Conservation (phyloP, 2,797 vertebrate species). For the Pipistrellus pipistrellus region DNA sequence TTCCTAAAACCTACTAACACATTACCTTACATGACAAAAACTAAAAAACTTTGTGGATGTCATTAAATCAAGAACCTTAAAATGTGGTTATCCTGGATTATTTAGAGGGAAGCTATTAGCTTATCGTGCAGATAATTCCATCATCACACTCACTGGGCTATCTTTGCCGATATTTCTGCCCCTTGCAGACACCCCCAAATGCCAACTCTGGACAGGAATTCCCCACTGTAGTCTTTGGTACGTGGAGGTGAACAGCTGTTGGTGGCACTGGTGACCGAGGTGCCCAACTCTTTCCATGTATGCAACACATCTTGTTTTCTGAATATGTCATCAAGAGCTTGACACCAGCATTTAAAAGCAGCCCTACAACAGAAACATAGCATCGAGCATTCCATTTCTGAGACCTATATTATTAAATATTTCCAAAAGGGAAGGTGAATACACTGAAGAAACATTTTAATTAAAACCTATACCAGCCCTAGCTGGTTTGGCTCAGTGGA, state of each 20-base stretch:
- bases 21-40: background rate
- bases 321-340: slow-evolving; percentile 94
- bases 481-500: no score
- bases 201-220: slow-evolving; percentile 92
- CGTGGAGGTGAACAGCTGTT: slow-evolving; percentile 60
- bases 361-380: slow-evolving; percentile 88
- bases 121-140: fast-evolving
- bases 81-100: background rate
- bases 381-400: background rate
- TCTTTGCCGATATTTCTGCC: slow-evolving; percentile 94
- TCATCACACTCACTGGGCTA: slow-evolving; percentile 93
- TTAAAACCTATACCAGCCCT: background rate
- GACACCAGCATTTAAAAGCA: slow-evolving; percentile 94
- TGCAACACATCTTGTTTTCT: slow-evolving; percentile 89
- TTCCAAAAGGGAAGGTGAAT: slow-evolving; percentile 50
- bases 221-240: slow-evolving; percentile 88
- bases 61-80: background rate
- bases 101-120: background rate
- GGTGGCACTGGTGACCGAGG: slow-evolving; percentile 75
- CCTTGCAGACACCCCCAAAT: slow-evolving; percentile 96
- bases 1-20: background rate
- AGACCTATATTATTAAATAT: slow-evolving; percentile 59
- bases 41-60: background rate
- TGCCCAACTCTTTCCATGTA: slow-evolving; percentile 92
- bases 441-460: background rate